Evolutionary conservation across 2,888 invertebrate genomes (phyloP).

Genomic region (Anaspis maculata): DNA sequence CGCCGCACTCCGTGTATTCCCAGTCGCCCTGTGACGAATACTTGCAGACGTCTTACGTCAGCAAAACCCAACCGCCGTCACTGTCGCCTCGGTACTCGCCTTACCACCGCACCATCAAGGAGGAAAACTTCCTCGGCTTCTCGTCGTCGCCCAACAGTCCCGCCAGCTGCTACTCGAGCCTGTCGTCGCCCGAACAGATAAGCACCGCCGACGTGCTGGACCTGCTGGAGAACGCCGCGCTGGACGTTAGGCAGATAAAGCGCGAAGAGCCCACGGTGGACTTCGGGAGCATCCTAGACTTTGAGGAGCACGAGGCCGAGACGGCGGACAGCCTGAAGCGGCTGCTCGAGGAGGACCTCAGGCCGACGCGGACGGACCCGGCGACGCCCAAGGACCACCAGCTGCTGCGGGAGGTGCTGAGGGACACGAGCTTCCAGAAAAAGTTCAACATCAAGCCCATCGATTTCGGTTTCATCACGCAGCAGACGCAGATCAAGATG

Average conservation of each 20-base stretch:
- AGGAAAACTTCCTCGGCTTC: slow-evolving; percentile 40
- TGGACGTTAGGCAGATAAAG: slow-evolving; percentile 36
- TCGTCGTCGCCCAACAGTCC: slow-evolving; percentile 47
- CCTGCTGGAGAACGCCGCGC: slow-evolving; percentile 27
- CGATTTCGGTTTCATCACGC: slow-evolving; percentile 50
- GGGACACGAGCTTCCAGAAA: slow-evolving; percentile 79
- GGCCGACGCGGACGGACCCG: slow-evolving; percentile 22
- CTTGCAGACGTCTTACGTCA: slow-evolving; percentile 34
- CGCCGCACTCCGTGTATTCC: slow-evolving; percentile 44
- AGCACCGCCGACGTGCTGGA: slow-evolving; percentile 26
- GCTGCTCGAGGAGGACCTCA: slow-evolving; percentile 26
- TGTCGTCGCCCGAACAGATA: slow-evolving; percentile 26
- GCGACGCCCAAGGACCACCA: slow-evolving; percentile 58
- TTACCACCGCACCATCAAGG: slow-evolving; percentile 44
- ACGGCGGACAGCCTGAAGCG: slow-evolving; percentile 27
- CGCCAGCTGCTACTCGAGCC: slow-evolving; percentile 25
- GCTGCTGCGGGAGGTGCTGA: slow-evolving; percentile 68
- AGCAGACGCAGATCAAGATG: slow-evolving; percentile 51
- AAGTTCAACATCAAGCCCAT: slow-evolving; percentile 75
- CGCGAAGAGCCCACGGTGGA: slow-evolving; percentile 57
- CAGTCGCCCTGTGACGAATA: slow-evolving; percentile 48
- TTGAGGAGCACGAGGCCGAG: slow-evolving; percentile 37
- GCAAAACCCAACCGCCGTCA: slow-evolving; percentile 46
- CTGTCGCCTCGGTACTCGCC: slow-evolving; percentile 41
- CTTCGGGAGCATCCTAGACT: slow-evolving; percentile 52